phyloP scores from a whole-genome alignment of 2,797 vertebrate species.

The Phataginus tetradactyla region DNA sequence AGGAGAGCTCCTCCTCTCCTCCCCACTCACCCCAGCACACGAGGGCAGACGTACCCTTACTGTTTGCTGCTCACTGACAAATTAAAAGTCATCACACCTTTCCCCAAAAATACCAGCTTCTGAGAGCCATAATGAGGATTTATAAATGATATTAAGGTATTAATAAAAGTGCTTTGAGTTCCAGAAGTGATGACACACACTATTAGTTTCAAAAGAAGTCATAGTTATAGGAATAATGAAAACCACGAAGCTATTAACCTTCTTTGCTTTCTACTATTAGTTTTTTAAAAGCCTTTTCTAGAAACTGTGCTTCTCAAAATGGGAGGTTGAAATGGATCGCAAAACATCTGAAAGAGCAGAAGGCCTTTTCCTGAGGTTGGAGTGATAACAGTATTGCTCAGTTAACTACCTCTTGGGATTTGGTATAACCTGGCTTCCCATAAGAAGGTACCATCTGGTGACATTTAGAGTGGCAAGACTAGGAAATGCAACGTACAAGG shows the following conservation, averaged over 20 bases:
- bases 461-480: neutral
- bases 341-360: neutral
- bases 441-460: neutral
- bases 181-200: neutral
- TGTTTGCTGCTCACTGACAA: neutral
- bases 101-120: neutral
- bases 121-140: neutral
- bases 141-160: neutral
- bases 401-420: neutral
- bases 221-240: neutral
- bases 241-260: neutral
- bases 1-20: neutral
- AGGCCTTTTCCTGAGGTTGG: neutral
- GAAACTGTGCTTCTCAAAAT: neutral
- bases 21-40: neutral
- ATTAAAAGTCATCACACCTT: neutral
- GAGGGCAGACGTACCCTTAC: neutral
- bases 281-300: neutral
- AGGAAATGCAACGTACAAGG: neutral
- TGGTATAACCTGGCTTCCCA: neutral
- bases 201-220: slow-evolving; percentile 21
- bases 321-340: neutral
- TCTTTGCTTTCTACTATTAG: neutral
- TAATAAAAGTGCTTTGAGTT: neutral
- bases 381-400: neutral